Evolutionary conservation across 1,140 invertebrate species (phyloP).

Genomic region (Gerris buenoi): DNA sequence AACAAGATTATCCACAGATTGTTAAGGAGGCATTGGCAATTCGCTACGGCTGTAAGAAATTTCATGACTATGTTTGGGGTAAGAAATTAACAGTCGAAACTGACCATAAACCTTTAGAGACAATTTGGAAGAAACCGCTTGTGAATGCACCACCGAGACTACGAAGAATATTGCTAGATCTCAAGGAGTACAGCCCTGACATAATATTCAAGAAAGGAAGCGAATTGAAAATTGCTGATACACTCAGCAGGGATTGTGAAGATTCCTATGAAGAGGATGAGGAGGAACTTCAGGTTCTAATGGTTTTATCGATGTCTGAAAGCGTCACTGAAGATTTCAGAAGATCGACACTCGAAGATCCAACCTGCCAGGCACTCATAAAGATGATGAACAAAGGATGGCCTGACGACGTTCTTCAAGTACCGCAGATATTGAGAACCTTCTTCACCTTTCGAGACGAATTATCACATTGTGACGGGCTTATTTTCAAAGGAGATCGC

Average conservation of each 20-base stretch:
- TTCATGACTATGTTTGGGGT: background rate
- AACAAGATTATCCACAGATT: background rate
- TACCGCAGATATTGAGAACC: too few relatives aligned
- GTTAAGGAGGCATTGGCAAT: background rate
- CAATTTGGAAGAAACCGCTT: background rate
- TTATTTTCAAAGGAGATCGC: too few relatives aligned
- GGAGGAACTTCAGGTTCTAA: too few relatives aligned
- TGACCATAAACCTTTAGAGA: background rate
- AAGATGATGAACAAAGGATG: too few relatives aligned
- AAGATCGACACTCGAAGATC: too few relatives aligned
- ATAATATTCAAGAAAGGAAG: background rate
- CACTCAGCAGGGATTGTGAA: background rate
- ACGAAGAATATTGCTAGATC: background rate
- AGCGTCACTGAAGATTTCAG: too few relatives aligned
- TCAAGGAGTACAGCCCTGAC: background rate
- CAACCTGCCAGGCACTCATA: too few relatives aligned
- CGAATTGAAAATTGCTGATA: background rate
- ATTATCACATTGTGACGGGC: too few relatives aligned
- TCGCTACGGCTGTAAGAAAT: background rate
- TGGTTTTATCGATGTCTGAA: too few relatives aligned
- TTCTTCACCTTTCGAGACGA: too few relatives aligned
- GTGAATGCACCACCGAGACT: background rate
- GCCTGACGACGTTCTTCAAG: too few relatives aligned
- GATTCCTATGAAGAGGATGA: background rate
- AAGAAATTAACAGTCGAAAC: background rate